Evolutionary conservation across 2,888 invertebrate species (phyloP).

Genomic region (Octonoba sinensis): DNA sequence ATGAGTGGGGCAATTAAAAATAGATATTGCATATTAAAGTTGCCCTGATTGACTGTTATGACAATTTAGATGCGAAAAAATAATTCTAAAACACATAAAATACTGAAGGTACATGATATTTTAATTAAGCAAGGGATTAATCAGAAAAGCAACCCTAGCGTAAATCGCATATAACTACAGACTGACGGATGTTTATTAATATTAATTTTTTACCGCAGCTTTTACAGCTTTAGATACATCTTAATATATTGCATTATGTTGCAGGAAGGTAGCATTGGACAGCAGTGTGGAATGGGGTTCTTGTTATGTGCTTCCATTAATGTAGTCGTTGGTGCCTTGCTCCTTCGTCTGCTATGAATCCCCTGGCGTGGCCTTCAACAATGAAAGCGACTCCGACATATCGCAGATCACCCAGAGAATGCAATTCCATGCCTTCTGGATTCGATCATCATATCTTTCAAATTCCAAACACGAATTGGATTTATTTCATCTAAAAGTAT

Average conservation of each 20-base stretch:
- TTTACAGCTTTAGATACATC: no score
- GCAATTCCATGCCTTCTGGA: conserved; percentile 53
- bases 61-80: no score
- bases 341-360: conserved; percentile 60
- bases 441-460: conserved; percentile 46
- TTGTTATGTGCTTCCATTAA: conserved; percentile 59
- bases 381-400: conserved; percentile 53
- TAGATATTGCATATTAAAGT: no score
- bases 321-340: conserved; percentile 59
- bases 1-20: no score
- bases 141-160: no score
- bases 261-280: conserved; percentile 53
- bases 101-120: no score
- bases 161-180: no score
- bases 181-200: no score
- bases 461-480: conserved; percentile 29
- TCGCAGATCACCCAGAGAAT: conserved; percentile 55
- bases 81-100: no score
- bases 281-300: conserved; percentile 61
- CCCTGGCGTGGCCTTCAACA: conserved; percentile 44
- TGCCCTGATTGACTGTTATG: no score
- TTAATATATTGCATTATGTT: background rate
- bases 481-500: conserved; percentile 14
- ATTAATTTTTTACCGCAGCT: no score
- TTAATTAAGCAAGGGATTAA: no score